Conservation (phyloP, 2,113 vertebrate species). For the Amphiprion percula region DNA sequence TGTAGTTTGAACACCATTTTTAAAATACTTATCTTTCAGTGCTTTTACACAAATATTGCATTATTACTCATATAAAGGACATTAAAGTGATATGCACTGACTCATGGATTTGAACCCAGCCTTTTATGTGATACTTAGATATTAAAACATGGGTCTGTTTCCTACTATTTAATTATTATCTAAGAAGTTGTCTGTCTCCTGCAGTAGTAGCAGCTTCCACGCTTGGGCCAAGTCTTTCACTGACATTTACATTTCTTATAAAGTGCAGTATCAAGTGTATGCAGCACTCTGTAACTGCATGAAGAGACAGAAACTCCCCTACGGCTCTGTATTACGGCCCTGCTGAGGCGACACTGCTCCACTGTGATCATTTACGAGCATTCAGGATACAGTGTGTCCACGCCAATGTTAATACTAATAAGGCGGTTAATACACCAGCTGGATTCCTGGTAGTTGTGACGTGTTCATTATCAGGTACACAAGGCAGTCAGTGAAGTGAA, state of each 20-base stretch:
- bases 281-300: conserved; percentile 14
- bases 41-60: no score
- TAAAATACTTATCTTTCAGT: no score
- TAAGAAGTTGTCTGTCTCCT: no score
- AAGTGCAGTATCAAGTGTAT: not conserved
- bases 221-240: no score
- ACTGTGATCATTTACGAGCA: conserved; percentile 63
- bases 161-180: no score
- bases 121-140: no score
- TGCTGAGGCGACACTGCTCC: conserved; percentile 39
- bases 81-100: no score
- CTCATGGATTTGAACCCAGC: no score
- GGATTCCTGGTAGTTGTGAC: conserved; percentile 59
- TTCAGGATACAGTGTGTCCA: conserved; percentile 33
- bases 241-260: not conserved
- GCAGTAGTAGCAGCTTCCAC: no score
- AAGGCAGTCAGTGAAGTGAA: conserved; percentile 56
- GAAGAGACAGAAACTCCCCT: conserved; percentile 10
- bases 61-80: no score
- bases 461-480: conserved; percentile 58
- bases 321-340: not conserved
- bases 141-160: no score
- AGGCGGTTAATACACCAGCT: conserved; percentile 60
- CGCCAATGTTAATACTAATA: conserved; percentile 57
- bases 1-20: no score